Percentiles rank a stretch among this genome's conserved stretches.
Evolutionary conservation across 1,140 invertebrate species (phyloP).

Genomic region (Rhagoletis pomonella): DNA sequence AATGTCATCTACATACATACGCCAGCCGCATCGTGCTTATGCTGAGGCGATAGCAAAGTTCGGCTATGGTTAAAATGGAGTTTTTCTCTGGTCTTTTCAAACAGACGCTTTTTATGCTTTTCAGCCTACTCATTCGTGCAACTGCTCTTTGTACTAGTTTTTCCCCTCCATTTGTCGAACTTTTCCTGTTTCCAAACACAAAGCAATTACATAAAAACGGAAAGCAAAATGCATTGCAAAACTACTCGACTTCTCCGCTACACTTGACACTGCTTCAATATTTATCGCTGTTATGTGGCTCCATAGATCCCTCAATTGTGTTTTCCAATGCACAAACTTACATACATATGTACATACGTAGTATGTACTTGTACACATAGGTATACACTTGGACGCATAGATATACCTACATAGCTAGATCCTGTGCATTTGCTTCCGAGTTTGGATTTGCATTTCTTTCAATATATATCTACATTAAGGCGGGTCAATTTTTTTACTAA

Average conservation of each 20-base stretch:
- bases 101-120: slow-evolving; percentile 10
- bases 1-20: too few relatives aligned
- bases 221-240: slow-evolving; percentile 5
- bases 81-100: background rate
- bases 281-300: slow-evolving; percentile 8
- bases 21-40: too few relatives aligned
- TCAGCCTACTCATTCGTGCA: slow-evolving; percentile 26
- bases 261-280: slow-evolving; percentile 37
- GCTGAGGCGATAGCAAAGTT: too few relatives aligned
- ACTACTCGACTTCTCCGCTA: background rate
- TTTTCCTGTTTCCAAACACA: background rate
- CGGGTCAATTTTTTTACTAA: background rate
- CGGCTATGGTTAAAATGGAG: background rate
- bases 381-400: slow-evolving; percentile 19
- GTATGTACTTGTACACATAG: background rate
- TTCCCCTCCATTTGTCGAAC: slow-evolving; percentile 19
- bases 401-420: background rate
- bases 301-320: background rate
- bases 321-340: background rate
- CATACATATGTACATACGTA: background rate
- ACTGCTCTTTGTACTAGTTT: slow-evolving; percentile 36
- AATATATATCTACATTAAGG: background rate
- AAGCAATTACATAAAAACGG: background rate
- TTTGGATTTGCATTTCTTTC: slow-evolving; percentile 34
- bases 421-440: background rate